phyloP scores from a whole-genome alignment of 37 sponge, comb jelly and placozoan genomes.

The Mnemiopsis leidyi region DNA sequence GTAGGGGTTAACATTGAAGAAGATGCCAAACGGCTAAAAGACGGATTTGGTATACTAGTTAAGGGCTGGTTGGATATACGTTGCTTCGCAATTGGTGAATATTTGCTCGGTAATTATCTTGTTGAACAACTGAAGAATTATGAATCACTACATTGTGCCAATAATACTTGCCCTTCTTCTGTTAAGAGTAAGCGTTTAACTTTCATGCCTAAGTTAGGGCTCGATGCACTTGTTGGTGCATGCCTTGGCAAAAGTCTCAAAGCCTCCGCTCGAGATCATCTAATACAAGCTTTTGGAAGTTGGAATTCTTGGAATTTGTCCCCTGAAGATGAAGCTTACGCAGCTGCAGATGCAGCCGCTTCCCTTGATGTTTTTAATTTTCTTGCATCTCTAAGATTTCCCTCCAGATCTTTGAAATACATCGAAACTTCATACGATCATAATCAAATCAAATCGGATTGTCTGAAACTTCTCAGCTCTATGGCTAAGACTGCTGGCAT shows the following conservation, averaged over 20 bases:
- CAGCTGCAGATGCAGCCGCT: conserved; percentile 2
- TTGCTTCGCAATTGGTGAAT: neutral
- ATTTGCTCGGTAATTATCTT: neutral
- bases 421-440: too few relatives aligned
- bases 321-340: too few relatives aligned
- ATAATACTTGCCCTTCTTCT: neutral
- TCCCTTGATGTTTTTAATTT: neutral
- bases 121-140: neutral
- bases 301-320: too few relatives aligned
- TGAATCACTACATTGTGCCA: neutral
- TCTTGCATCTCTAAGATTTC: neutral
- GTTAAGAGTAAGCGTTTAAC: neutral
- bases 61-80: neutral
- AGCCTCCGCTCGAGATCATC: too few relatives aligned
- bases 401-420: too few relatives aligned
- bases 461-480: too few relatives aligned
- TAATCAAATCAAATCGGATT: too few relatives aligned
- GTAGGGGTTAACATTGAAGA: conserved; percentile 36
- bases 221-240: neutral
- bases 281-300: too few relatives aligned
- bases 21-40: neutral
- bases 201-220: conserved; percentile 4
- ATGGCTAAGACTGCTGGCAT: too few relatives aligned
- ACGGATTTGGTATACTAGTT: neutral
- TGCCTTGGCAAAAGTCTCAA: neutral